Conservation (phyloP, 2,113 vertebrate genomes). For the Rhagologus leucostigma region DNA sequence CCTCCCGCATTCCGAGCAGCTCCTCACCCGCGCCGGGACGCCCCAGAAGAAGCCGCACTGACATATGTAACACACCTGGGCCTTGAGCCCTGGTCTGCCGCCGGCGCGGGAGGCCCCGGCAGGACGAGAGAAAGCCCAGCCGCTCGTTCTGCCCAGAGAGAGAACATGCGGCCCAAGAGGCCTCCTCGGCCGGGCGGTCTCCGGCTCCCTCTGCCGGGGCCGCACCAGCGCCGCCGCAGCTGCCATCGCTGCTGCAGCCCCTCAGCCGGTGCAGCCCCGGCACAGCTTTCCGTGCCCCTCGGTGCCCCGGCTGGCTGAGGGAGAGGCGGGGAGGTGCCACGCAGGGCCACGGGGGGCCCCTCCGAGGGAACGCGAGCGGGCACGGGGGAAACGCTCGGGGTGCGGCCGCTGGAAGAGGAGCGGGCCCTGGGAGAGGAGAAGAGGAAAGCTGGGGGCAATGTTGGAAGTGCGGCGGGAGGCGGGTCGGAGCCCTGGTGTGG, state of each 20-base stretch:
- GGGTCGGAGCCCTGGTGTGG: fast-evolving
- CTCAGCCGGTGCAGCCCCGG: too few species aligned
- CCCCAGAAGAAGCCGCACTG: fast-evolving
- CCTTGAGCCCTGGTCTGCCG: fast-evolving
- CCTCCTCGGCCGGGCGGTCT: not conserved
- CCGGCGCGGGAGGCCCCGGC: fast-evolving
- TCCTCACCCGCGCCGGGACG: not conserved
- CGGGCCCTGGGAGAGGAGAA: not conserved
- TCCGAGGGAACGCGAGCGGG: not conserved
- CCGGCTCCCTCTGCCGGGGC: constrained; percentile 34
- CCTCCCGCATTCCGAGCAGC: not conserved
- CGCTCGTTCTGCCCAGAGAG: fast-evolving
- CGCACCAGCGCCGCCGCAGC: not conserved
- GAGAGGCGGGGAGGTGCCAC: not conserved
- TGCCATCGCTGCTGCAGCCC: not conserved
- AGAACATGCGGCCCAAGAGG: fast-evolving
- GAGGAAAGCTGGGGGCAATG: too few species aligned
- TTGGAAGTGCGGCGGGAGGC: fast-evolving
- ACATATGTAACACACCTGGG: fast-evolving
- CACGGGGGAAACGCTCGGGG: too few species aligned
- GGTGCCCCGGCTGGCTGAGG: not conserved
- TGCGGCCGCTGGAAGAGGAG: not conserved
- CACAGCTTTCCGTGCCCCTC: fast-evolving
- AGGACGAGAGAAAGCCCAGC: too few species aligned
- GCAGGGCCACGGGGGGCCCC: too few species aligned